Evolutionary conservation across 2,797 vertebrate genomes (phyloP).

Genomic region (Hippopotamyrus pictus): DNA sequence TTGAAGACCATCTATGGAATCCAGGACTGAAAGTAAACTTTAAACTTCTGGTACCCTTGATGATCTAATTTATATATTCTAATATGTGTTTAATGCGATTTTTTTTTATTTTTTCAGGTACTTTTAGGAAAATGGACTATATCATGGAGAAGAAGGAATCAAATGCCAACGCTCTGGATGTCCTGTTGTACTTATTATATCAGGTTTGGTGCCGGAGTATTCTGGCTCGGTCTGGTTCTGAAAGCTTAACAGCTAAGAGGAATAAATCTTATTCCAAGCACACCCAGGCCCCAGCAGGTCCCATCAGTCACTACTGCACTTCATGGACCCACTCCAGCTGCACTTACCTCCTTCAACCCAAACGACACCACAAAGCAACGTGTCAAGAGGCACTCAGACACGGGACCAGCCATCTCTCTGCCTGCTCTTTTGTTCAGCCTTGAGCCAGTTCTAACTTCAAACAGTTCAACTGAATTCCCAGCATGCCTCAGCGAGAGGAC

Average conservation of each 20-base stretch:
- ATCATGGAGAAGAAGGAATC: neutral
- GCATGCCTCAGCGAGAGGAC: slow-evolving; percentile 39
- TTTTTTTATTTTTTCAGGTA: neutral
- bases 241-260: neutral
- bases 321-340: neutral
- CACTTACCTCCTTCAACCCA: neutral
- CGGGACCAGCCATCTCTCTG: neutral
- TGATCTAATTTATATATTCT: neutral
- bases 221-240: neutral
- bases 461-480: slow-evolving; percentile 47
- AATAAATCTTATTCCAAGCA: neutral
- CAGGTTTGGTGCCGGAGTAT: neutral
- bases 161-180: neutral
- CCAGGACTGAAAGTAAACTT: neutral
- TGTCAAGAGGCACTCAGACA: slow-evolving; percentile 17
- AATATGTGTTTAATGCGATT: neutral
- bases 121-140: neutral
- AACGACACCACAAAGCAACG: neutral
- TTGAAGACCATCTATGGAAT: neutral
- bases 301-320: neutral
- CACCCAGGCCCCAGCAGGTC: neutral
- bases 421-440: slow-evolving; percentile 19
- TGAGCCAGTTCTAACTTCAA: slow-evolving; percentile 26
- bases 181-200: neutral
- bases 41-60: neutral